Percentiles rank a stretch among this genome's conserved stretches.
These are phyloP conservation scores for Microcebus lehilahytsara DNA, from an alignment of 2,113 vertebrate genomes.

Conservation along the genomic window DNA sequence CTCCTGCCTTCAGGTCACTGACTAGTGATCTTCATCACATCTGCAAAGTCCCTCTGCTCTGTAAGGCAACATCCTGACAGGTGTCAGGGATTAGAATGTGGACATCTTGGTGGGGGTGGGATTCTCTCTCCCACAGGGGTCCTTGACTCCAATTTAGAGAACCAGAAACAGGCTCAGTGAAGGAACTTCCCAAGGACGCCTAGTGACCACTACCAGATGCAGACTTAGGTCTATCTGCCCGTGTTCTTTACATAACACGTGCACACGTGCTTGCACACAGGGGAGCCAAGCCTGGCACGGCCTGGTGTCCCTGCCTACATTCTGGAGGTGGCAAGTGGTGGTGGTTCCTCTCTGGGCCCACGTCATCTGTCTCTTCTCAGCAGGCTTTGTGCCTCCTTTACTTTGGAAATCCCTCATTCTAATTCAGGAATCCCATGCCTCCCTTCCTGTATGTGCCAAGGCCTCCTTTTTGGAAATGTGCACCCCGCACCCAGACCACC, in stretches of 20 bases:
- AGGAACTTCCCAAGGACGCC: background rate
- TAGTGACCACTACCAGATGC: background rate
- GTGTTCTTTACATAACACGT: background rate
- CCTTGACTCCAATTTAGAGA: background rate
- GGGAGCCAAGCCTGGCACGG: background rate
- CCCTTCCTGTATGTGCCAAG: background rate
- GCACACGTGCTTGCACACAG: background rate
- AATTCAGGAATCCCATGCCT: slow-evolving; percentile 30
- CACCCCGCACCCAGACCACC: background rate
- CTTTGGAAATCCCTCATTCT: background rate
- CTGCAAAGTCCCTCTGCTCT: background rate
- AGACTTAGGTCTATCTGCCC: background rate
- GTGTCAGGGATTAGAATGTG: background rate
- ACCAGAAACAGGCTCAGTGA: background rate
- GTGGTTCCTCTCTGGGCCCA: background rate
- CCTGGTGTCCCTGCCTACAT: background rate
- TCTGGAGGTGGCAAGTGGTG: background rate
- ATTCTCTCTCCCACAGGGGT: background rate
- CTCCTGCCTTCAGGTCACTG: background rate
- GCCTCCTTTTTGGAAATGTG: background rate
- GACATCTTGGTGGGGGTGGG: background rate
- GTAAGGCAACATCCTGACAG: background rate
- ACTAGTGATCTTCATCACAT: background rate
- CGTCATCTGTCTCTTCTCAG: background rate
- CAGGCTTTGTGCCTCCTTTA: background rate